Conservation (phyloP, 2,888 invertebrate genomes). For the Conops quadrifasciatus region DNA sequence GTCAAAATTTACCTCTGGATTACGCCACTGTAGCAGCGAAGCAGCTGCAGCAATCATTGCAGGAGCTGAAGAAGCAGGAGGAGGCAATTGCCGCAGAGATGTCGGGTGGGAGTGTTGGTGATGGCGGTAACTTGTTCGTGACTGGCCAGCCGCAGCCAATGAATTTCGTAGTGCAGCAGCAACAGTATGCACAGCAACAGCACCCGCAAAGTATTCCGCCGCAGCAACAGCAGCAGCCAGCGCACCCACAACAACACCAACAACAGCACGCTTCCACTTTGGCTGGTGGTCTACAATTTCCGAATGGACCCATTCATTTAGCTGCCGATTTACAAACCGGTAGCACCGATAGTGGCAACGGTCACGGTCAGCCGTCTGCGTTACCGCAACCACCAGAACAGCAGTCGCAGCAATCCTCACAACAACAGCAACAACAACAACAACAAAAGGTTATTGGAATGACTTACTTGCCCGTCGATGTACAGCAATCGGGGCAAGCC, state of each 20-base stretch:
- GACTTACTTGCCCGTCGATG: constrained; percentile 26
- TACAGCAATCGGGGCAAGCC: constrained; percentile 41
- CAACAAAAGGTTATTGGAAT: constrained; percentile 21
- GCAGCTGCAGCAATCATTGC: constrained; percentile 59
- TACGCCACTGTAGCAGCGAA: constrained; percentile 59
- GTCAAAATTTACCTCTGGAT: constrained; percentile 62
- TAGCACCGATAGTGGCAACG: constrained; percentile 45
- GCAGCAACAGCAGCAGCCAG: constrained; percentile 60
- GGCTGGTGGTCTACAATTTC: constrained; percentile 53
- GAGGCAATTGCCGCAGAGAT: constrained; percentile 53
- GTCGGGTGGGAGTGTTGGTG: constrained; percentile 27
- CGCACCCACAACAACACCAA: constrained; percentile 56
- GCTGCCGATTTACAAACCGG: constrained; percentile 42
- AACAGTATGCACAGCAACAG: constrained; percentile 28
- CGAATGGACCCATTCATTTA: constrained; percentile 52
- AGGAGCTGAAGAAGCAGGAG: constrained; percentile 58
- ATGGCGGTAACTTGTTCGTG: constrained; percentile 43
- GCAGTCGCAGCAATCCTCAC: constrained; percentile 30
- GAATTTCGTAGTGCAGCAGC: constrained; percentile 38
- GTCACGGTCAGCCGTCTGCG: constrained; percentile 31
- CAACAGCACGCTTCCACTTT: constrained; percentile 56
- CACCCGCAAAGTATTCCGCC: constrained; percentile 15
- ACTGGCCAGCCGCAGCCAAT: constrained; percentile 49
- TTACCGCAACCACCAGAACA: constrained; percentile 38
- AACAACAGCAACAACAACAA: too few relatives aligned